Conservation (phyloP, 2,888 invertebrate genomes). For the Arge pagana region DNA sequence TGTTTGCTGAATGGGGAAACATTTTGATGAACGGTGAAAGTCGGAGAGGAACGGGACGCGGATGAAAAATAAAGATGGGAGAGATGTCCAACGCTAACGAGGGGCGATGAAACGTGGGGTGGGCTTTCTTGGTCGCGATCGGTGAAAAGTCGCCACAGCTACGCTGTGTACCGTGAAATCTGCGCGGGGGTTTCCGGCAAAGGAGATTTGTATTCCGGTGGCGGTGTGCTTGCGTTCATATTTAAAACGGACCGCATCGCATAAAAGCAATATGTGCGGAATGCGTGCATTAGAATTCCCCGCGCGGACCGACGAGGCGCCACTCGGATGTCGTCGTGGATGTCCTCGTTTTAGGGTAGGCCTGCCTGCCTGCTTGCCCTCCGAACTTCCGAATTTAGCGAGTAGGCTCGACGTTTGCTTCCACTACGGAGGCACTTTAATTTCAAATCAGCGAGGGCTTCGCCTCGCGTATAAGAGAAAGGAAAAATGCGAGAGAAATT, state of each 20-base stretch:
- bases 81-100: conserved; percentile 10
- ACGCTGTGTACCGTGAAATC: no score
- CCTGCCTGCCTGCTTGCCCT: not conserved
- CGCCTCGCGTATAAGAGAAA: no score
- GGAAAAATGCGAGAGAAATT: no score
- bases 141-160: no score
- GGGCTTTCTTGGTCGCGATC: no score
- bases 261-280: conserved; percentile 23
- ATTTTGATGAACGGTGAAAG: no score
- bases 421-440: conserved; percentile 15
- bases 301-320: conserved; percentile 9
- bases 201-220: conserved; percentile 14
- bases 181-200: no score
- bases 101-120: no score
- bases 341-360: conserved; percentile 9
- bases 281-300: conserved; percentile 23
- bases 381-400: conserved; percentile 9
- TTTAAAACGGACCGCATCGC: conserved; percentile 24
- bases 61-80: not conserved
- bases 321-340: conserved; percentile 7
- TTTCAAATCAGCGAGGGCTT: conserved; percentile 3
- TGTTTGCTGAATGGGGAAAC: no score
- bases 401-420: not conserved
- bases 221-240: conserved; percentile 13
- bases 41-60: not conserved